These are phyloP conservation scores for Torymus tubicola DNA, from an alignment of 2,888 invertebrate species.

Conservation along the genomic window DNA sequence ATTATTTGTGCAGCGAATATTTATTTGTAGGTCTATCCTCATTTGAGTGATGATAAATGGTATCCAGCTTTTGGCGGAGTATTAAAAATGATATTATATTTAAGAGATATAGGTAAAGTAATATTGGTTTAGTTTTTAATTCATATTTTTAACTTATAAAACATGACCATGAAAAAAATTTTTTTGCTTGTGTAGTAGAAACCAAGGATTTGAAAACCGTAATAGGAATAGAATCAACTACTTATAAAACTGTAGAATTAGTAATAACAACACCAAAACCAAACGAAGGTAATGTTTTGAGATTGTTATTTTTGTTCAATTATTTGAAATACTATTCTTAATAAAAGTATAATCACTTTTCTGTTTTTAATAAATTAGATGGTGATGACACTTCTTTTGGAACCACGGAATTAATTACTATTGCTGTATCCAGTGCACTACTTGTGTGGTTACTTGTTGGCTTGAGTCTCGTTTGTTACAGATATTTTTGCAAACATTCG, in stretches of 20 bases:
- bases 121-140: neutral
- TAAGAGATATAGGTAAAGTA: conserved; percentile 70
- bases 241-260: no score
- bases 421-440: conserved; percentile 66
- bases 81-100: conserved; percentile 75
- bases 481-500: conserved; percentile 63
- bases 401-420: conserved; percentile 66
- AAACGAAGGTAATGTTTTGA: no score
- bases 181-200: no score
- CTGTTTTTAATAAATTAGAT: no score
- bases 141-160: neutral
- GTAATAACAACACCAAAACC: no score
- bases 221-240: no score
- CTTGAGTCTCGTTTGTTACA: conserved; percentile 66
- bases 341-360: neutral
- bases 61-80: conserved; percentile 80
- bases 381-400: conserved; percentile 53
- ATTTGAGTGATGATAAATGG: conserved; percentile 80
- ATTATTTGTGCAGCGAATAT: neutral
- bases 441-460: conserved; percentile 69
- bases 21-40: conserved; percentile 76
- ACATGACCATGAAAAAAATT: no score
- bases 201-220: no score
- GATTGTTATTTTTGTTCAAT: neutral
- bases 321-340: neutral